Evolutionary conservation across 1,140 invertebrate species (phyloP).

Genomic region (Tetragnatha versicolor): DNA sequence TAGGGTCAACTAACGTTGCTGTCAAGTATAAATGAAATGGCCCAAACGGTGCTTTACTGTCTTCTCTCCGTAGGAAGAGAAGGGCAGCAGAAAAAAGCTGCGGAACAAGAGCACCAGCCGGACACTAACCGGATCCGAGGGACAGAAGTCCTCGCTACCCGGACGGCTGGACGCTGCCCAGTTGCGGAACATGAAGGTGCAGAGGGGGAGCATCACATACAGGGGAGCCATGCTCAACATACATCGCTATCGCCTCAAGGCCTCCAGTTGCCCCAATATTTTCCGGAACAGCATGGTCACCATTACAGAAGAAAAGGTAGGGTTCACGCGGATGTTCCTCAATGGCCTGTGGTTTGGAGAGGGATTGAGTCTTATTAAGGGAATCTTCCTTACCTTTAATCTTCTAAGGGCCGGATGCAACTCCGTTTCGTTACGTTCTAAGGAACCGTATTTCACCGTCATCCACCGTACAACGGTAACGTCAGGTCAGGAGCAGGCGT

Average conservation of each 20-base stretch:
- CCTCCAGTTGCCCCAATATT: conserved; percentile 89
- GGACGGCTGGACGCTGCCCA: conserved; percentile 43
- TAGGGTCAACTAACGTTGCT: too few species aligned
- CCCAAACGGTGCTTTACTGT: too few species aligned
- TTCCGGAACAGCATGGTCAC: conserved; percentile 89
- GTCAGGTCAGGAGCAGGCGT: too few species aligned
- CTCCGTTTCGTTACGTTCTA: too few species aligned
- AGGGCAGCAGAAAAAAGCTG: background rate
- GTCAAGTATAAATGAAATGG: too few species aligned
- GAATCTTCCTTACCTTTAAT: too few species aligned
- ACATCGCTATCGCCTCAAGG: conserved; percentile 77
- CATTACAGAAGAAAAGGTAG: conserved; percentile 71
- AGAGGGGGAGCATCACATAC: conserved; percentile 71
- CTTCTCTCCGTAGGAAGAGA: too few species aligned
- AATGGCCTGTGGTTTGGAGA: too few species aligned
- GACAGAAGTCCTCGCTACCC: background rate
- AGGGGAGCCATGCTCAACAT: conserved; percentile 82
- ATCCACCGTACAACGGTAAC: too few species aligned
- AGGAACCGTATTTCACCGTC: too few species aligned
- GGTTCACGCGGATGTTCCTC: background rate
- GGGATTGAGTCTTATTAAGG: too few species aligned
- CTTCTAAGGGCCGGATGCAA: too few species aligned
- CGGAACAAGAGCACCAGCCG: background rate
- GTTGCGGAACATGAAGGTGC: conserved; percentile 57
- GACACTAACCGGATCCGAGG: background rate